phyloP scores from a whole-genome alignment of 2,888 invertebrate genomes.

The Scaptomyza tumidula region DNA sequence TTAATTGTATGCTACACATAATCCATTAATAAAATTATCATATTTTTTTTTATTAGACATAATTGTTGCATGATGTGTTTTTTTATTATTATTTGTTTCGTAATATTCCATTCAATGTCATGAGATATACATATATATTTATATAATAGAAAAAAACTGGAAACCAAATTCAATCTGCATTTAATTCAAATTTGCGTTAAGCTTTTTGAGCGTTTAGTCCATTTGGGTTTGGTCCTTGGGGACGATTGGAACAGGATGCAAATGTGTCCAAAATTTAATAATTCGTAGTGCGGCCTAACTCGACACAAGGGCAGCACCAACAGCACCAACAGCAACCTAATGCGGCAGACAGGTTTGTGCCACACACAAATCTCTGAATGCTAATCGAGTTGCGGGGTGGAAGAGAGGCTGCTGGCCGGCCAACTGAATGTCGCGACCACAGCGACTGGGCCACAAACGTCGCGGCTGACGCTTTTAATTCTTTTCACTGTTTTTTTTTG shows the following conservation, averaged over 20 bases:
- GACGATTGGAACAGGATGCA: slow-evolving; percentile 39
- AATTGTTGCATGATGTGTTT: slow-evolving; percentile 45
- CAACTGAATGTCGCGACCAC: slow-evolving; percentile 66
- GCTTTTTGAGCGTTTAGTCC: slow-evolving; percentile 54
- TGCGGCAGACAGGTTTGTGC: slow-evolving; percentile 4
- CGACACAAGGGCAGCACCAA: slow-evolving; percentile 4
- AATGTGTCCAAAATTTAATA: slow-evolving; percentile 75
- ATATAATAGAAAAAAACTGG: background rate
- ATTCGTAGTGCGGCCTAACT: slow-evolving; percentile 56
- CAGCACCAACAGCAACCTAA: slow-evolving; percentile 2
- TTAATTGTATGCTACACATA: slow-evolving; percentile 57
- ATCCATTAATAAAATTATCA: slow-evolving; percentile 78
- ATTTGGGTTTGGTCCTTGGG: slow-evolving; percentile 35
- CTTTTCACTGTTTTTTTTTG: slow-evolving; percentile 53
- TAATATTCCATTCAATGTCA: slow-evolving; percentile 14
- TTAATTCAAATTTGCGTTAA: slow-evolving; percentile 64
- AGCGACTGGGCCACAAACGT: slow-evolving; percentile 69
- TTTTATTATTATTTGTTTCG: background rate
- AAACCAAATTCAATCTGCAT: slow-evolving; percentile 62
- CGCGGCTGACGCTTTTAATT: slow-evolving; percentile 76
- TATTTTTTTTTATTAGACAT: slow-evolving; percentile 62
- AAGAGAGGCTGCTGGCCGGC: slow-evolving; percentile 10
- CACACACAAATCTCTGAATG: slow-evolving; percentile 69
- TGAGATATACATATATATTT: background rate
- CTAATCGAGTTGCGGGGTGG: slow-evolving; percentile 71